Percentiles rank a stretch among this genome's conserved stretches.
Conservation (phyloP, 2,888 invertebrate species). For the Aphidius colemani region DNA sequence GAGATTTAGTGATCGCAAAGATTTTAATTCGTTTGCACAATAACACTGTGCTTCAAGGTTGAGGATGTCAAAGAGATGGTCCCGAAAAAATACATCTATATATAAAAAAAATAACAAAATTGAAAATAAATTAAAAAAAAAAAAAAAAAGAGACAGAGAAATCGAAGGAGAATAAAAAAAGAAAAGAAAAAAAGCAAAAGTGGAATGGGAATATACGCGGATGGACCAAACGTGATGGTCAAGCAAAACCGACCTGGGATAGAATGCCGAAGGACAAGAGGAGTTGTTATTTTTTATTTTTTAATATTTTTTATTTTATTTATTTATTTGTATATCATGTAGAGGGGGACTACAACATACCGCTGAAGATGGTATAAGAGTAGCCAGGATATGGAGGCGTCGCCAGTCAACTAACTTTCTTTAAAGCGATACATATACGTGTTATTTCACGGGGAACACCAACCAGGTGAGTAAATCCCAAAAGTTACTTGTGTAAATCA, state of each 20-base stretch:
- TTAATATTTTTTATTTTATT: too few relatives aligned
- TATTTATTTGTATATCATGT: conserved; percentile 14
- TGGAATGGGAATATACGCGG: conserved; percentile 21
- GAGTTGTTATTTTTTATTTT: conserved; percentile 5
- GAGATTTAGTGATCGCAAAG: not conserved
- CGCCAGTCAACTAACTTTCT: conserved; percentile 59
- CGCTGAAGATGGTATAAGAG: conserved; percentile 56
- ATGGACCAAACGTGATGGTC: conserved; percentile 15
- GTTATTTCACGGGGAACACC: conserved; percentile 33
- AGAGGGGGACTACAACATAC: conserved; percentile 37
- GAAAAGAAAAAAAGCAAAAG: conserved; percentile 14
- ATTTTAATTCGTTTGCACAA: conserved; percentile 24
- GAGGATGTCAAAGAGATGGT: conserved; percentile 26
- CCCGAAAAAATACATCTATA: too few relatives aligned
- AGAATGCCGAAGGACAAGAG: conserved; percentile 37
- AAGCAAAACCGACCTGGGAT: conserved; percentile 26
- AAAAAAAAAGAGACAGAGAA: conserved; percentile 17
- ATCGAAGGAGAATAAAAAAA: conserved; percentile 12
- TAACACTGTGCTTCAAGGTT: conserved; percentile 31
- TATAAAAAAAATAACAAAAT: not conserved
- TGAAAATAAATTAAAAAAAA: not conserved
- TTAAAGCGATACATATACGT: conserved; percentile 43
- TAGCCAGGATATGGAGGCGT: conserved; percentile 57
- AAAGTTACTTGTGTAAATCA: not conserved
- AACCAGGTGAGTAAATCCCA: conserved; percentile 39